Evolutionary conservation across 1,140 invertebrate species (phyloP).

Genomic region (Triops longicaudatus): DNA sequence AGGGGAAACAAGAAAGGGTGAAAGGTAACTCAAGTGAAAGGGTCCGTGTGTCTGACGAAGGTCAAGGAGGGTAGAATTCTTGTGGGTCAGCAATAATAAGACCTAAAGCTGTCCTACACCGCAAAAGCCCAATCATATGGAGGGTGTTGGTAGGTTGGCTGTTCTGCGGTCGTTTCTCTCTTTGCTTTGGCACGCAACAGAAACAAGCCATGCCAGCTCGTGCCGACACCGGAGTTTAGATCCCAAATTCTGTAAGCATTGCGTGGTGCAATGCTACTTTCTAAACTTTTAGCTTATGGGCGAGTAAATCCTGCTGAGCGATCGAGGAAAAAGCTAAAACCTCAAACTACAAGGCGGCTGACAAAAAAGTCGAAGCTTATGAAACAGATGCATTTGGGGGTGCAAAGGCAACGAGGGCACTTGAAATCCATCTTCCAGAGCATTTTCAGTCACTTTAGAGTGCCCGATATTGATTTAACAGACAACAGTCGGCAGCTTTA

Average conservation of each 20-base stretch:
- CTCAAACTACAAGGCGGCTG: background rate
- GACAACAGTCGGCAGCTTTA: background rate
- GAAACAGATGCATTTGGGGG: background rate
- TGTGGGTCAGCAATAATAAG: too few relatives aligned
- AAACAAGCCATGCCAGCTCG: background rate
- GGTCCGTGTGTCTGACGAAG: too few relatives aligned
- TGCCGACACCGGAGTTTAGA: background rate
- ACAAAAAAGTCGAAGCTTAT: background rate
- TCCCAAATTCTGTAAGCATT: background rate
- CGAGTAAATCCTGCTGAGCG: background rate
- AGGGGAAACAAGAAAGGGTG: too few relatives aligned
- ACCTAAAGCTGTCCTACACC: background rate
- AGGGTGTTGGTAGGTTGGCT: background rate
- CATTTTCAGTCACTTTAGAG: background rate
- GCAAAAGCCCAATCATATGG: background rate
- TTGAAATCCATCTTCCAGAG: background rate
- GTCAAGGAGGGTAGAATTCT: too few relatives aligned
- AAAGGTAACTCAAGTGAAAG: too few relatives aligned
- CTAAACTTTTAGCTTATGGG: conserved; percentile 8
- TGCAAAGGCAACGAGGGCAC: background rate
- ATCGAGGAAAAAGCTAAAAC: background rate
- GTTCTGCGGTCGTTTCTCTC: conserved; percentile 11
- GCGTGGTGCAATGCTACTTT: background rate
- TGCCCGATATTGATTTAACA: conserved; percentile 8
- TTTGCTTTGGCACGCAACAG: background rate